Evolutionary conservation across 2,888 invertebrate species (phyloP).

Genomic region (Thecophora atra): DNA sequence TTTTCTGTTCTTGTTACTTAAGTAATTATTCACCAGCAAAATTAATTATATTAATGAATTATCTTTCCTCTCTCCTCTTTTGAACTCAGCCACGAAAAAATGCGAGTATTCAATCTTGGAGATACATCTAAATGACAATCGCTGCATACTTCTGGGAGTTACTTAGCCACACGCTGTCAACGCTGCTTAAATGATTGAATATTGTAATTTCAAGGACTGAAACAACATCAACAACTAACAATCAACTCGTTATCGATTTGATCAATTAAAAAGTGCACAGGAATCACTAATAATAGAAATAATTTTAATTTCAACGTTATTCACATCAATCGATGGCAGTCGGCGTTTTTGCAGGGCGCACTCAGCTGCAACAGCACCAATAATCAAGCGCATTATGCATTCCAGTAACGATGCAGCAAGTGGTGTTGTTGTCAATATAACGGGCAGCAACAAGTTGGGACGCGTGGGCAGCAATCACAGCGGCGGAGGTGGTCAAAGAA

Average conservation of each 20-base stretch:
- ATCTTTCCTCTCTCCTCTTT: constrained; percentile 24
- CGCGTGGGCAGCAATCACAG: constrained; percentile 44
- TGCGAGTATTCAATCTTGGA: constrained; percentile 13
- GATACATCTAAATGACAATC: constrained; percentile 43
- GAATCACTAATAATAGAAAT: constrained; percentile 39
- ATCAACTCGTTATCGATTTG: not conserved
- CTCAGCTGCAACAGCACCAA: not conserved
- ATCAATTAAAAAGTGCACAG: constrained; percentile 30
- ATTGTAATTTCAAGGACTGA: constrained; percentile 40
- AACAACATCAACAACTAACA: constrained; percentile 27
- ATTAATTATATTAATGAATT: not conserved
- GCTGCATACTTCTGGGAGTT: constrained; percentile 31
- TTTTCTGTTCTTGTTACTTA: too few relatives aligned
- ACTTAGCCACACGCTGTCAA: constrained; percentile 24
- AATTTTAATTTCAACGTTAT: constrained; percentile 30
- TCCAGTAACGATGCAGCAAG: constrained; percentile 58
- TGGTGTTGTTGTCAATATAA: constrained; percentile 39
- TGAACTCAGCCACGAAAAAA: constrained; percentile 20
- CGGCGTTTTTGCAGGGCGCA: constrained; percentile 8
- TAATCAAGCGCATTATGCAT: constrained; percentile 51
- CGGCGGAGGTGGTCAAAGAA: constrained; percentile 34
- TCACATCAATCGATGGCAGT: constrained; percentile 23
- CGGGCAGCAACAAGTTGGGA: constrained; percentile 46
- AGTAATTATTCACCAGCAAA: too few relatives aligned
- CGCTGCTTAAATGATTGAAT: constrained; percentile 23